These are phyloP conservation scores for Maniola jurtina DNA, from an alignment of 1,140 invertebrate genomes.

Conservation along the genomic window DNA sequence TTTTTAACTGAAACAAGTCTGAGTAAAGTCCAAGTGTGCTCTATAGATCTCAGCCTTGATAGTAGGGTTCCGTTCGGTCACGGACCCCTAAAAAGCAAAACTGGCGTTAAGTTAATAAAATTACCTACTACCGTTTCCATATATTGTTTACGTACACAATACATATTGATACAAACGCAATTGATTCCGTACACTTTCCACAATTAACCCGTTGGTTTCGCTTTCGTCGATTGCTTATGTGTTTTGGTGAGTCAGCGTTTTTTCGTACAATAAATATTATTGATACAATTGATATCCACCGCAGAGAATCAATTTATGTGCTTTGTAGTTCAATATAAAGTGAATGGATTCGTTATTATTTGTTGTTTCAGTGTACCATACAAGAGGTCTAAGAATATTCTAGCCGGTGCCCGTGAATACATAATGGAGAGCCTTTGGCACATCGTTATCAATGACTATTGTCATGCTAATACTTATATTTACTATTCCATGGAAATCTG, in stretches of 20 bases:
- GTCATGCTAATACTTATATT: background rate
- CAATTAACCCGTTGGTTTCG: slow-evolving; percentile 60
- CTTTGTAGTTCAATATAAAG: background rate
- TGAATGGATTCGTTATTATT: background rate
- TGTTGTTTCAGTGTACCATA: background rate
- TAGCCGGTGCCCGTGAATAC: background rate
- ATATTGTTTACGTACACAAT: slow-evolving; percentile 22
- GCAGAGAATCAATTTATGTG: background rate
- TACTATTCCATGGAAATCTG: slow-evolving; percentile 3
- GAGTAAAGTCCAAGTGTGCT: too few relatives aligned
- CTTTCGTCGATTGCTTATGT: slow-evolving; percentile 47
- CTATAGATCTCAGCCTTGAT: too few relatives aligned
- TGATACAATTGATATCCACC: slow-evolving; percentile 2
- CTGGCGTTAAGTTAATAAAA: background rate
- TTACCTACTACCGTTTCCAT: slow-evolving; percentile 22
- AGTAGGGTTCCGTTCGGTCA: too few relatives aligned
- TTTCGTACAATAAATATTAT: slow-evolving; percentile 14
- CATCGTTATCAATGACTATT: slow-evolving; percentile 2
- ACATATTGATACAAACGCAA: slow-evolving; percentile 36
- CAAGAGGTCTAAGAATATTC: too few relatives aligned
- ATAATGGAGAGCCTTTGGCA: background rate
- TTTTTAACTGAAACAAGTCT: too few relatives aligned
- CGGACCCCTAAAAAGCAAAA: background rate
- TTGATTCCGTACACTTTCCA: slow-evolving; percentile 67
- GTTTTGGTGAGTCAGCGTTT: slow-evolving; percentile 29